Evolutionary conservation across 2,113 vertebrate species (phyloP).

Genomic region (Phoxinus phoxinus): DNA sequence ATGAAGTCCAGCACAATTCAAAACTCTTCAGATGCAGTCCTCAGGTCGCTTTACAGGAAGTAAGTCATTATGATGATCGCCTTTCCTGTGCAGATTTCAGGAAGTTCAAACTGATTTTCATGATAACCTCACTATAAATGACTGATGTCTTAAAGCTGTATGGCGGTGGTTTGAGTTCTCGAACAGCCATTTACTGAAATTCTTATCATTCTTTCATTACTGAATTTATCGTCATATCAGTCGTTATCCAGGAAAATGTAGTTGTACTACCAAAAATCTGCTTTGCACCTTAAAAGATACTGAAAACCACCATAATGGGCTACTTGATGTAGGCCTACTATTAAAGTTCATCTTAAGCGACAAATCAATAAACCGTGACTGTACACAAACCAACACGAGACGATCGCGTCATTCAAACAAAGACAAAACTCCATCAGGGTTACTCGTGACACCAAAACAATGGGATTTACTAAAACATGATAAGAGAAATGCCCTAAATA

Average conservation of each 20-base stretch:
- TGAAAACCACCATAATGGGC: background rate
- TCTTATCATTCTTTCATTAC: background rate
- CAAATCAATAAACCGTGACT: background rate
- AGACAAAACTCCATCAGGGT: background rate
- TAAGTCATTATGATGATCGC: slow-evolving; percentile 35
- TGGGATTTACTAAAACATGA: background rate
- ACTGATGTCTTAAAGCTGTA: background rate
- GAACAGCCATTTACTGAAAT: background rate
- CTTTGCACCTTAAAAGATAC: background rate
- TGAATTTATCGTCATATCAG: background rate
- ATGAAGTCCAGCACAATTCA: background rate
- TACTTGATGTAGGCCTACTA: no score
- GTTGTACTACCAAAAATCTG: background rate
- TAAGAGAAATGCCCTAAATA: background rate
- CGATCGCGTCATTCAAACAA: background rate
- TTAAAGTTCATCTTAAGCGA: background rate
- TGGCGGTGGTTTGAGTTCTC: background rate
- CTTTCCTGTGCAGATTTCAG: slow-evolving; percentile 34
- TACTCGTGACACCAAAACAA: background rate
- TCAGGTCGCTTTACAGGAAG: slow-evolving; percentile 40
- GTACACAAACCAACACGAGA: background rate
- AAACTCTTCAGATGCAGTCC: slow-evolving; percentile 3
- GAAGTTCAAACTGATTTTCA: slow-evolving; percentile 39
- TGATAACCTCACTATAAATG: background rate
- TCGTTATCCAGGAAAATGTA: background rate